Evolutionary conservation across 2,113 vertebrate species (phyloP).

Genomic region (Pteronura brasiliensis): DNA sequence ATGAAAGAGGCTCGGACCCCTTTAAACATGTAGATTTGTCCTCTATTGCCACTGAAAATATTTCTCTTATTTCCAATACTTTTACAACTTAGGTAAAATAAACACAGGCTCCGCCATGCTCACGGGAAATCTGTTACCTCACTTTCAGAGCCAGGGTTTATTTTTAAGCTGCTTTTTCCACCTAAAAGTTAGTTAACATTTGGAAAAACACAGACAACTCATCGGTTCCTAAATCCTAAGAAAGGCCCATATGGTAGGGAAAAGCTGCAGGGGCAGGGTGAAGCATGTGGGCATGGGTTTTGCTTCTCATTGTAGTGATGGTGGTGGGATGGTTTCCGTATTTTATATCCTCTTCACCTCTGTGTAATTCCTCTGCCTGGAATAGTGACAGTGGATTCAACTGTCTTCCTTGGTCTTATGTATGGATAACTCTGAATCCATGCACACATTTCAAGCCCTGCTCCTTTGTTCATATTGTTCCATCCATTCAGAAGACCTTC

Average conservation of each 20-base stretch:
- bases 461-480: no score
- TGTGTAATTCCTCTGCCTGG: background rate
- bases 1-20: background rate
- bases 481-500: background rate
- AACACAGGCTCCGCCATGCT: background rate
- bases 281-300: background rate
- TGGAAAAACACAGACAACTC: background rate
- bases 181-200: slow-evolving; percentile 19
- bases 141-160: slow-evolving; percentile 28
- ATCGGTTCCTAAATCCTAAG: background rate
- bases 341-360: background rate
- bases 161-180: slow-evolving; percentile 36
- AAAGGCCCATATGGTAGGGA: background rate
- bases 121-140: slow-evolving; percentile 13
- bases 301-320: background rate
- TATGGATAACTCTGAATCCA: background rate
- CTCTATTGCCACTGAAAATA: slow-evolving; percentile 35
- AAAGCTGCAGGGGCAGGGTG: background rate
- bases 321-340: background rate
- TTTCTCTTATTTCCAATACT: slow-evolving; percentile 13
- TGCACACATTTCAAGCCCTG: fast-evolving
- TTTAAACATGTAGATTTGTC: background rate
- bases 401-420: background rate
- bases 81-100: slow-evolving; percentile 48
- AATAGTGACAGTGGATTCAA: background rate